A percentile compares a stretch with the other conserved stretches of the same genome.
These are phyloP conservation scores for Trachelus iudaicus DNA, from an alignment of 2,888 invertebrate species.

Conservation along the genomic window DNA sequence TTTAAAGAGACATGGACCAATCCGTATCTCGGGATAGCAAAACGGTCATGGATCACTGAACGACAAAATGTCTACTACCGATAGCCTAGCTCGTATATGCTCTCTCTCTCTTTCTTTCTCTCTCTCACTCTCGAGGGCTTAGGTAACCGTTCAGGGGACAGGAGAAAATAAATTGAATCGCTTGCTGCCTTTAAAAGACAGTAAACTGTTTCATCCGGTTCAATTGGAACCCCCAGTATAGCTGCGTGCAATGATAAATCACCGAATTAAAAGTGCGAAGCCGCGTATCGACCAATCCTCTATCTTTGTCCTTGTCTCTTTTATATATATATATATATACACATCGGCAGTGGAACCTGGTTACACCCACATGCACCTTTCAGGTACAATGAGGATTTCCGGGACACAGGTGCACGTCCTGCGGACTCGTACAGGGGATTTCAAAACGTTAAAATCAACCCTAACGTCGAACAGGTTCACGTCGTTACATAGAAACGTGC, in stretches of 20 bases:
- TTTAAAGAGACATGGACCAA: not conserved
- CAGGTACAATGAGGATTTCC: slow-evolving; percentile 34
- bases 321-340: no score
- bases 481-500: not conserved
- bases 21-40: not conserved
- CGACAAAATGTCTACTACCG: not conserved
- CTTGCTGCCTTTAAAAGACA: slow-evolving; percentile 56
- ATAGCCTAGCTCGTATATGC: not conserved
- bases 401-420: slow-evolving; percentile 55
- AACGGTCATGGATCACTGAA: not conserved
- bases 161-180: slow-evolving; percentile 60
- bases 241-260: slow-evolving; percentile 38
- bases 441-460: not conserved
- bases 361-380: not conserved
- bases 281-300: slow-evolving; percentile 5
- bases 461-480: not conserved
- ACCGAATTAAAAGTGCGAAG: slow-evolving; percentile 34
- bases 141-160: slow-evolving; percentile 32
- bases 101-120: not conserved
- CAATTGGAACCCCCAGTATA: slow-evolving; percentile 53
- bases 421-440: not conserved
- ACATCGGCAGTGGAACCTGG: not conserved
- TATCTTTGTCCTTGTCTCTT: not conserved
- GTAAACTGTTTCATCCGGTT: slow-evolving; percentile 62
- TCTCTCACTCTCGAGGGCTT: not conserved